These are phyloP conservation scores for Hydractinia symbiolongicarpus DNA, from an alignment of 30 jellyfish, hydroid and myxozoan species.

Conservation along the genomic window DNA sequence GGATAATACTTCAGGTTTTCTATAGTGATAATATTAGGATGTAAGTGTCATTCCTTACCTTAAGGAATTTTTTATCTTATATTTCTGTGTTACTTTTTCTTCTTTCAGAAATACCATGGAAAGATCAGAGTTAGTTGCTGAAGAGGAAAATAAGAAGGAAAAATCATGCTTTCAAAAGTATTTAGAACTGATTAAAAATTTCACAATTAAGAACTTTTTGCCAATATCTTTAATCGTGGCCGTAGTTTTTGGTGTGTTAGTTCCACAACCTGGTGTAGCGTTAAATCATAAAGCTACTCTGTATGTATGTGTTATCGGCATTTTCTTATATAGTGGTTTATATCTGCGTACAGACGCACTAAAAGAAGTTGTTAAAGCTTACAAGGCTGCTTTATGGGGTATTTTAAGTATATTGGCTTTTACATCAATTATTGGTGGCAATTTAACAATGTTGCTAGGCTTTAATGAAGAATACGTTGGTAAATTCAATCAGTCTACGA, in stretches of 20 bases:
- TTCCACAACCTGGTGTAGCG: constrained; percentile 76
- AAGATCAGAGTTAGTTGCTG: no score
- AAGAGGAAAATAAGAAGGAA: no score
- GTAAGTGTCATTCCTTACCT: no score
- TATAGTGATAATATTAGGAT: no score
- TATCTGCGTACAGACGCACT: constrained; percentile 70
- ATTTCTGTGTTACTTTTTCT: no score
- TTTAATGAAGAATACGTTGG: constrained; percentile 35
- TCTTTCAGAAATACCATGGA: no score
- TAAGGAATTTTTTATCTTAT: no score
- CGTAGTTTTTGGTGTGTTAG: constrained; percentile 76
- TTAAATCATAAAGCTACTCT: constrained; percentile 64
- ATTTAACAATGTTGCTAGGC: constrained; percentile 41
- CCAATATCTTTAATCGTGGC: constrained; percentile 69
- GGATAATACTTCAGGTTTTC: no score
- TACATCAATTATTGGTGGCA: constrained; percentile 67
- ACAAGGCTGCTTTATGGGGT: constrained; percentile 78
- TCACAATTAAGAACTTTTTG: constrained; percentile 47
- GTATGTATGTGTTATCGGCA: constrained; percentile 66
- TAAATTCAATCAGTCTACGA: constrained; percentile 31
- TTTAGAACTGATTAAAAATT: not conserved
- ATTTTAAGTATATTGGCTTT: constrained; percentile 50
- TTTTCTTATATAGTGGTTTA: constrained; percentile 79
- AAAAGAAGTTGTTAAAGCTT: constrained; percentile 77
- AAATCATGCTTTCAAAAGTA: not conserved